Evolutionary conservation across 92 coral and sea anemone species (phyloP).

Genomic region (Diadumene lineata): DNA sequence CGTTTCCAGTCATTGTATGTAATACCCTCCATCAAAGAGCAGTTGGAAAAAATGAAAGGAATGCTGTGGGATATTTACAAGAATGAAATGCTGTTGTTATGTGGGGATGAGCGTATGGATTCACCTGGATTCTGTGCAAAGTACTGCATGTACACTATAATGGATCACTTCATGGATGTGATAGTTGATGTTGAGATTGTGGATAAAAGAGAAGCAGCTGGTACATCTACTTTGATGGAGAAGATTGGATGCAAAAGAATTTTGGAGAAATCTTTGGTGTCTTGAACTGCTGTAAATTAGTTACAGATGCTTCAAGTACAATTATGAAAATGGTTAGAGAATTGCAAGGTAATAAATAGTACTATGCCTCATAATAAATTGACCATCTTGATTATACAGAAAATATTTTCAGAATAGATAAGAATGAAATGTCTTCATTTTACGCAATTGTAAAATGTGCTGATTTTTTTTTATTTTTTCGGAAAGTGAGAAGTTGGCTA

Average conservation of each 20-base stretch:
- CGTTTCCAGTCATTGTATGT: constrained; percentile 38
- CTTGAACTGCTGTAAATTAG: constrained; percentile 20
- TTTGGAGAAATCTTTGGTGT: constrained; percentile 13
- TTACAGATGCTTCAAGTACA: constrained; percentile 30
- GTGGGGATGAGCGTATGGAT: constrained; percentile 49
- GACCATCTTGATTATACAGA: too few relatives aligned
- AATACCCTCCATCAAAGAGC: constrained; percentile 22
- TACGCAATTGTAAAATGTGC: too few relatives aligned
- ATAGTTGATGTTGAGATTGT: constrained; percentile 34
- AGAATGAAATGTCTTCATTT: too few relatives aligned
- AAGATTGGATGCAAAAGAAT: constrained; percentile 36
- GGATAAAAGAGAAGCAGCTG: constrained; percentile 33
- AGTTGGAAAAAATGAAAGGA: constrained; percentile 32
- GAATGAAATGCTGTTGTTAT: constrained; percentile 14
- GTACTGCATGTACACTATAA: constrained; percentile 41
- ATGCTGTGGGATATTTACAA: constrained; percentile 29
- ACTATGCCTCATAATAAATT: too few relatives aligned
- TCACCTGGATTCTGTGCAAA: constrained; percentile 51
- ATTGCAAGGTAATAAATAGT: neutral
- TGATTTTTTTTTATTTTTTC: too few relatives aligned
- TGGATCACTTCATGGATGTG: constrained; percentile 37
- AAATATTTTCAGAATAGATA: too few relatives aligned
- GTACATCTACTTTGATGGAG: constrained; percentile 32
- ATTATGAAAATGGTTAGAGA: constrained; percentile 7
- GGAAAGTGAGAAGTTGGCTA: too few relatives aligned